Base-by-base conservation (phyloP, 2,113 vertebrate genomes). In the Colaptes auratus region DNA sequence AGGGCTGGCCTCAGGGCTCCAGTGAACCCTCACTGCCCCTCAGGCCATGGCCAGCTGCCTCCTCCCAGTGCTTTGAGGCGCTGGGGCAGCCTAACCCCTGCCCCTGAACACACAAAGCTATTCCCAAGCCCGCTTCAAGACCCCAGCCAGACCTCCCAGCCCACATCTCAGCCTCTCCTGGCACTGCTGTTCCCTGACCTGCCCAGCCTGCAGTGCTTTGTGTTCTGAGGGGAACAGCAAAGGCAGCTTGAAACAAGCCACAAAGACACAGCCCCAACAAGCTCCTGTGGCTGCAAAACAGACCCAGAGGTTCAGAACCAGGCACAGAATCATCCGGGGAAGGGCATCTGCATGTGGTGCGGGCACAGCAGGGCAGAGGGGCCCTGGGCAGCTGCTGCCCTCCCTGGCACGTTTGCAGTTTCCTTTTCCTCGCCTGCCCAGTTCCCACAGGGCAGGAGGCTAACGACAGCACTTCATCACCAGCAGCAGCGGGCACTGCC, bases 401-500 rank as follows among this genome's bases (percentile, higher is more conserved):
- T 42, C 90, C 19, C 30, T 75, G 2, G 91, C 95, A 12, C 66
- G 88, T 90, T 95, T 94, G 77, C 83, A 69, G 95, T 97, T 97
- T 96, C 90, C 98, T 97, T 97, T 95, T 94, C 96, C 96, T 97
- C 74, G 81, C 94, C 96, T 96, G 94, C 56, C 89, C 96, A 21
- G 96, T 23, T 97, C 97, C 97, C 96, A n/a, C 16, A 12, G 96
- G 96, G 95, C 96, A 94, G 95, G 55, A 93, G 96, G 97, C 94
- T 97, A 98, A 98, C 84, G 97, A 96, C 3, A 65, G 97, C 92
- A 92, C 97, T 97, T 63, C 97, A 98, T 98, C 97, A 97, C 73
- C 39, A 14, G 91, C 92, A 20, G 96, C 73, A 63, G 72, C 44
- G 73, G 71, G 90, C 64, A 64, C 78, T 79, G 76, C 44, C 97